Base-by-base conservation (phyloP, 2,113 vertebrate genomes). In the Sciurus niger region DNA sequence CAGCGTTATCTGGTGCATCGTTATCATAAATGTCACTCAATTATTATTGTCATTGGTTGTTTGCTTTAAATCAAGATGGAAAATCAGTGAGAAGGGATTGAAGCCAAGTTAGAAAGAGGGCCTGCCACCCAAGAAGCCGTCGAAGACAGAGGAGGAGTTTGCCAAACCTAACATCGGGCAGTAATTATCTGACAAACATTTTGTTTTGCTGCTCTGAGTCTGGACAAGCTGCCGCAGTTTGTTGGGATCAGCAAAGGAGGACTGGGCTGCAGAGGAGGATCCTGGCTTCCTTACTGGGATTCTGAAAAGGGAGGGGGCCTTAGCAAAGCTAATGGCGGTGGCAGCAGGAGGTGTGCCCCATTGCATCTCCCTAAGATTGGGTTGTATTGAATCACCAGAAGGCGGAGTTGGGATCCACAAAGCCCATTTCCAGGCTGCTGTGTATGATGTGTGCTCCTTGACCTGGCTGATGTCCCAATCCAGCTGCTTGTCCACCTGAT, bases 41-140 rank as follows among this genome's bases (percentile, higher is more conserved):
- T 58, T 78, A n/a, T 74, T 48, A 65, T 77, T 43, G 51, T 80
- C 84, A 60, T 58, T 93, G 73, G 68, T 70, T 73, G 28, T 55
- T 90, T 85, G n/a, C 78, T 92, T 96, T 77, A 68, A 87, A 96
- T 87, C 18, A 72, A 83, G 92, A 79, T 34, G 40, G 67, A 46
- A 97, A 90, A 73, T 90, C 43, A 60, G 55, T 40, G 51, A 89
- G 55, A 96, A 95, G 92, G 77, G 24, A 22, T 25, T 25, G n/a
- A 93, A 89, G 46, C 80, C 79, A 78, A 37, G 46, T 92, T 43
- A 95, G 40, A 28, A 30, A 40, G 67, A 63, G 72, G 60, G 25
- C 32, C 46, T 18, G 70, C 76, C 67, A 68, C 90, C 48, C 9
- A 16, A 1, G 25, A n/a, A 94, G 63, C 46, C n/a, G 55, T 3